These are phyloP conservation scores for Acronicta alni DNA, from an alignment of 2,888 invertebrate genomes.

Conservation along the genomic window DNA sequence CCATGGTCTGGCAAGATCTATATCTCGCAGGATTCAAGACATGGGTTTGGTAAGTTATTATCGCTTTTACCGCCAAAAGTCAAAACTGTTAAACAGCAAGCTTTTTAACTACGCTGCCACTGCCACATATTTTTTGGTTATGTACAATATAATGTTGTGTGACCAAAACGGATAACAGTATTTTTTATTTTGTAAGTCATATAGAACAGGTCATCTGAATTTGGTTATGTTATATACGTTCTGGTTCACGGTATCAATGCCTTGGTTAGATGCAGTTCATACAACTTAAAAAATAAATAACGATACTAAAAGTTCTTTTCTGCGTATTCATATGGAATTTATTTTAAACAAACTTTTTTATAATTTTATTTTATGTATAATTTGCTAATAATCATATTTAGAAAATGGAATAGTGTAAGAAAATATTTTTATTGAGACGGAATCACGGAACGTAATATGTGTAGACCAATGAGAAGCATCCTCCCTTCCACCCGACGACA, in stretches of 20 bases:
- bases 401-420: background rate
- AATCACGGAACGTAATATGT: conserved; percentile 71
- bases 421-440: conserved; percentile 34
- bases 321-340: background rate
- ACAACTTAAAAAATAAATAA: background rate
- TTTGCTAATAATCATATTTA: no score
- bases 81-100: no score
- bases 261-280: background rate
- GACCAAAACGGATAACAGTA: conserved; percentile 57
- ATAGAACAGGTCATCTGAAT: conserved; percentile 49
- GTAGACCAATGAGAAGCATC: conserved; percentile 71
- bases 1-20: conserved; percentile 90
- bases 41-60: conserved; percentile 91
- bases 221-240: conserved; percentile 71
- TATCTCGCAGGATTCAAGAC: conserved; percentile 92
- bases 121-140: conserved; percentile 70
- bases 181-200: conserved; percentile 31
- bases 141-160: conserved; percentile 55
- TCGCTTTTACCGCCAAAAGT: conserved; percentile 75
- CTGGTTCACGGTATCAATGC: conserved; percentile 51
- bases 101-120: conserved; percentile 54
- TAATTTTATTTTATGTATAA: no score
- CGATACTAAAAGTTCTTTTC: background rate
- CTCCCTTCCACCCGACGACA: conserved; percentile 73
- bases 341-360: background rate